phyloP scores from a whole-genome alignment of 2,113 vertebrate genomes.

The Taxidea taxus region DNA sequence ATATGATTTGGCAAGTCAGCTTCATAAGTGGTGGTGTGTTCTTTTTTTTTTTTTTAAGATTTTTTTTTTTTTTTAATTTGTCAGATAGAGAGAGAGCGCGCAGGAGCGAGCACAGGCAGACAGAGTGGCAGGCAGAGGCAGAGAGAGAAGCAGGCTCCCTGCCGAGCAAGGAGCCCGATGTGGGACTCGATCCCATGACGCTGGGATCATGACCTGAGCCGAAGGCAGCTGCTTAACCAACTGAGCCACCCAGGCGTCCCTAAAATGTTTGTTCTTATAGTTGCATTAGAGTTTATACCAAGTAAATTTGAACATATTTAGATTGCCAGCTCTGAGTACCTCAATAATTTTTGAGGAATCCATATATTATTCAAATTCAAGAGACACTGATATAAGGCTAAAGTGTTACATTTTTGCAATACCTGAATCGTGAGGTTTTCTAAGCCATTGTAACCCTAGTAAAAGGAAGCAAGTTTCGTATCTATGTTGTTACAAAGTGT shows the following conservation, averaged over 20 bases:
- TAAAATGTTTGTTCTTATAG: background rate
- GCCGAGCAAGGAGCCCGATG: no score
- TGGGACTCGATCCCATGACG: no score
- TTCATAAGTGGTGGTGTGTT: background rate
- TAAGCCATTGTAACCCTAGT: no score
- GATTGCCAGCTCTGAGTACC: background rate
- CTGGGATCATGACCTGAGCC: no score
- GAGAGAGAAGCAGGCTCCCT: no score
- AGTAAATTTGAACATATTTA: conserved; percentile 21
- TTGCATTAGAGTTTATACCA: background rate
- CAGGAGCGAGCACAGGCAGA: no score
- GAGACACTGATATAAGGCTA: background rate
- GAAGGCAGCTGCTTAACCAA: no score
- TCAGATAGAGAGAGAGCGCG: no score
- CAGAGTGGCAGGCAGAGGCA: no score
- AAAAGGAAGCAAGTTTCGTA: background rate
- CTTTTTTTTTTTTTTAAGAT: background rate
- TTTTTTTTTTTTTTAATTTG: no score
- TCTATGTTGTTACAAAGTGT: background rate
- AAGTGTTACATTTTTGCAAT: background rate
- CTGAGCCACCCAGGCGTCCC: no score
- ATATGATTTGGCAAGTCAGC: background rate
- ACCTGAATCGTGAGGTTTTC: background rate
- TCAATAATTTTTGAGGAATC: background rate
- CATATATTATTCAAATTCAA: background rate